phyloP scores from a whole-genome alignment of 1,140 invertebrate genomes.

The Samia ricini region DNA sequence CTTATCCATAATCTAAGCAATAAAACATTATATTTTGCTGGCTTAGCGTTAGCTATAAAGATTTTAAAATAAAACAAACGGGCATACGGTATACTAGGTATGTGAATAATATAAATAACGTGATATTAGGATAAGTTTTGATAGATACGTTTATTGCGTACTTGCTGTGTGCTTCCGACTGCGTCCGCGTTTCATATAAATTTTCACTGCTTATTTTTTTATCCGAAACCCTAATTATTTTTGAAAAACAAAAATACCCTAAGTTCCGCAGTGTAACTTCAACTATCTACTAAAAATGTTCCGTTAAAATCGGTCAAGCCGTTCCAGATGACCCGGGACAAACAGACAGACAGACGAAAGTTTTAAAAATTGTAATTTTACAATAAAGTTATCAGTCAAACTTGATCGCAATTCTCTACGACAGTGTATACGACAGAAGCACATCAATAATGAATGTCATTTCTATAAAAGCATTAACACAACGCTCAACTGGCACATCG shows the following conservation, averaged over 20 bases:
- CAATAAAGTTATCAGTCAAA: not conserved
- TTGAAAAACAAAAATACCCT: too few species aligned
- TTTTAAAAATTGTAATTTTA: too few species aligned
- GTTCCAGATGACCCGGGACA: too few species aligned
- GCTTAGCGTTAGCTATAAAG: not conserved
- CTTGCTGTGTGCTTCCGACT: too few species aligned
- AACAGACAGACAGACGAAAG: too few species aligned
- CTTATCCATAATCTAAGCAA: conserved; percentile 5
- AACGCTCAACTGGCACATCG: conserved; percentile 38
- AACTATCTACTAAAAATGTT: too few species aligned
- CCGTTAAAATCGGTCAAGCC: too few species aligned
- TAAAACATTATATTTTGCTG: not conserved
- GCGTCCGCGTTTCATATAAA: too few species aligned
- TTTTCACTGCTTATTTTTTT: too few species aligned
- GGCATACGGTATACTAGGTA: not conserved
- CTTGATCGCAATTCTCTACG: not conserved
- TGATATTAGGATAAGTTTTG: not conserved
- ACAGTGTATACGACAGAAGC: not conserved
- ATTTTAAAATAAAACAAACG: not conserved
- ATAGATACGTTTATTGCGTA: too few species aligned
- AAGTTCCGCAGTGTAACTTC: too few species aligned
- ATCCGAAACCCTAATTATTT: too few species aligned
- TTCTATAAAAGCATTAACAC: conserved; percentile 47
- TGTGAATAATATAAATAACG: not conserved
- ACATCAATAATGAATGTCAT: conserved; percentile 38